A percentile compares a stretch with the other conserved stretches of the same genome.
phyloP scores from a whole-genome alignment of 2,888 invertebrate genomes.

The Dendrolimus pini region DNA sequence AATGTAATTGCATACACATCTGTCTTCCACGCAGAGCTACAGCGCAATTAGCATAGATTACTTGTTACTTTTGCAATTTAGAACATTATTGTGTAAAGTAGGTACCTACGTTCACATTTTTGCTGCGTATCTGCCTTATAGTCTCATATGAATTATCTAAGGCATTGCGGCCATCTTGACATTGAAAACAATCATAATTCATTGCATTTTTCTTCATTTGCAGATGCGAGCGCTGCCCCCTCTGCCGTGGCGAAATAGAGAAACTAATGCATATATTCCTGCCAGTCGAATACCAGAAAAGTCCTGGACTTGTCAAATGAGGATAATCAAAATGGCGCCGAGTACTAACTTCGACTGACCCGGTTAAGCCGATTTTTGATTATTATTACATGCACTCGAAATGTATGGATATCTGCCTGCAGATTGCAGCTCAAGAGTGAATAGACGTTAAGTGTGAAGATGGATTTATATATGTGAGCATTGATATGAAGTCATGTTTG shows the following conservation, averaged over 20 bases:
- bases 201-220: neutral
- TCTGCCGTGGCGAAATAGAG: constrained; percentile 84
- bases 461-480: neutral
- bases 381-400: neutral
- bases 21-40: too few relatives aligned
- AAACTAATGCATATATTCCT: constrained; percentile 83
- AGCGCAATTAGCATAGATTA: too few relatives aligned
- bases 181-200: too few relatives aligned
- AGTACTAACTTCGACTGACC: neutral
- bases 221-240: constrained; percentile 84
- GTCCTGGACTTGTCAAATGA: constrained; percentile 56
- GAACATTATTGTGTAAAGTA: too few relatives aligned
- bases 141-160: too few relatives aligned
- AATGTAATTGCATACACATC: too few relatives aligned
- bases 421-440: neutral
- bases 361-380: neutral
- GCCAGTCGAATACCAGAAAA: constrained; percentile 75
- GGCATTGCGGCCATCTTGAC: too few relatives aligned
- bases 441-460: neutral
- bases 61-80: too few relatives aligned
- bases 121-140: too few relatives aligned
- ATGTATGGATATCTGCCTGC: neutral
- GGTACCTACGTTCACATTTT: too few relatives aligned
- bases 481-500: too few relatives aligned
- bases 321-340: neutral